A percentile compares a stretch with the other conserved stretches of the same genome.
Evolutionary conservation across 2,113 vertebrate species (phyloP).

Genomic region (Orientallactaga bullata): DNA sequence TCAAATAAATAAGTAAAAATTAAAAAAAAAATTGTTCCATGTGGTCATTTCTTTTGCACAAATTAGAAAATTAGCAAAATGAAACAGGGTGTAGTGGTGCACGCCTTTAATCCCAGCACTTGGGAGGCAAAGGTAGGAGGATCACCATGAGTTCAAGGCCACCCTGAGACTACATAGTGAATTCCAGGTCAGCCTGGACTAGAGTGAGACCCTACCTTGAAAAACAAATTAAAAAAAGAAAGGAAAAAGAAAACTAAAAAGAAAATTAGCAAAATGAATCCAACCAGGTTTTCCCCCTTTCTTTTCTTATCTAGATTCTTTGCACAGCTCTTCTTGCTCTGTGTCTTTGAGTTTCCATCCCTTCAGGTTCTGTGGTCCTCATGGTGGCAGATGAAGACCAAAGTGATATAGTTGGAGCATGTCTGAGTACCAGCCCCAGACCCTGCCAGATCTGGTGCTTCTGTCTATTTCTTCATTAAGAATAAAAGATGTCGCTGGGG

Average conservation of each 20-base stretch:
- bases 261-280: neutral
- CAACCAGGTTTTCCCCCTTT: neutral
- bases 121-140: too few relatives aligned
- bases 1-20: too few relatives aligned
- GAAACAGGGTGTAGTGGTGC: too few relatives aligned
- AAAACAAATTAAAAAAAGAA: too few relatives aligned
- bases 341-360: neutral
- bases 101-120: too few relatives aligned
- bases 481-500: neutral
- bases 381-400: neutral
- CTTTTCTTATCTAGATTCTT: neutral
- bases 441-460: neutral
- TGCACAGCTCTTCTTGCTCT: neutral
- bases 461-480: neutral
- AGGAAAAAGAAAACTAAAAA: too few relatives aligned
- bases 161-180: too few relatives aligned
- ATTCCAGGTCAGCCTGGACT: too few relatives aligned
- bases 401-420: neutral
- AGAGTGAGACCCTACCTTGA: too few relatives aligned
- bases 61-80: neutral
- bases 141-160: too few relatives aligned
- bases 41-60: neutral
- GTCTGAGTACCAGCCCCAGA: neutral
- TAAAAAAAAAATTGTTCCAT: too few relatives aligned
- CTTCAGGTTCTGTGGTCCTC: neutral